Evolutionary conservation across 2,113 vertebrate species (phyloP), one percentile per base, ranked within the genome.

Genomic region (Thalassoma bifasciatum): DNA sequence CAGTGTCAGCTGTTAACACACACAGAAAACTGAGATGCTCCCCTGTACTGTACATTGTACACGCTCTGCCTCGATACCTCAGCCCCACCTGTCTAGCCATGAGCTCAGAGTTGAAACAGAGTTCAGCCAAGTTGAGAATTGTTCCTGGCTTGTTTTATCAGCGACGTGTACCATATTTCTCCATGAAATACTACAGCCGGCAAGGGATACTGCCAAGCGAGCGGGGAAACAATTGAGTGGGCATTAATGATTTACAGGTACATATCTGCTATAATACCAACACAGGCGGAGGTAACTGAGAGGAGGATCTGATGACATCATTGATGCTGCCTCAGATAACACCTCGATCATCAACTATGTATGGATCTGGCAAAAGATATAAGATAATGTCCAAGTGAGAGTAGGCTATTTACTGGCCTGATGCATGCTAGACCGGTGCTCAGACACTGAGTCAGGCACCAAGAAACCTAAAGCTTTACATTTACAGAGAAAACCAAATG

Each of bases 221-320:
- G 82, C 54, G 26, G 72, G 79, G 67, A 78, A 80, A 91, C 86
- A 90, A 91, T 88, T 89, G 88, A 82, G 62, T 57, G 76, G 75
- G 66, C 83, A 91, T 94, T 86, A 93, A 93, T 89, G 80, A 93
- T 93, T 92, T 72, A 93, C 67, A 80, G 77, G 66, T 91, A 92
- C 89, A 93, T 91, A 92, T 91, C 88, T 89, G 78, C 80, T 87
- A 89, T 92, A 91, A 92, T 91, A 89, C 87, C 91, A 92, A 87
- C 90, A 91, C 82, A 83, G 88, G 78, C 82, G 65, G 83, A 62
- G 86, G 89, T 80, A 88, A 86, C 85, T 72, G 87, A 91, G 86
- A 88, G 84, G 84, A 70, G 89, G 82, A 80, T 88, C 86, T 88
- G 74, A 86, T 90, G 91, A 90, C 89, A 88, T 89, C 90, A 92